Base-by-base conservation (phyloP, 2,797 vertebrate genomes). In the Molothrus aeneus region DNA sequence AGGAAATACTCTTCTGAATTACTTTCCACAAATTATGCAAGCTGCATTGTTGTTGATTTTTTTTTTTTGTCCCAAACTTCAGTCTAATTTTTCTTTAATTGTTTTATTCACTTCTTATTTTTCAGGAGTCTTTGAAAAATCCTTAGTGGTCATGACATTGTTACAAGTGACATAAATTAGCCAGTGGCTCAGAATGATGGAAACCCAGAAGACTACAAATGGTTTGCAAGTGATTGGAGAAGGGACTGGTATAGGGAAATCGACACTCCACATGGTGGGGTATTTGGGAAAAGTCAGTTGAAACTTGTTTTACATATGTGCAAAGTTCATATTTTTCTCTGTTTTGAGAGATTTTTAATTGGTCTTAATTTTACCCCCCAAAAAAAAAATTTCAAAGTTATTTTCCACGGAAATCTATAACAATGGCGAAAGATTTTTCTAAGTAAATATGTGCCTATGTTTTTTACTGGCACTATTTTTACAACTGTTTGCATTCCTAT, bases 261-360 rank as follows among this genome's bases (percentile, higher is more conserved):
- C 98, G 97, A 97, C 98, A 99, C 98, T 98, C 97, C 98, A 98
- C 84, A 97, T 98, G 98, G 99, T 97, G 98, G 99, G 99, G 99
- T 99, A 98, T 99, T 99, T 99, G 99, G 99, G 99, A 99, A 99
- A 99, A 99, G 99, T 99, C 99, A 99, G 99, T 99, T 98, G 97
- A 98, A 98, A 98, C 98, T 98, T 98, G 97, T 98, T 98, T 98
- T 98, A 97, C 96, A 96, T 98, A 98, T 98, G 98, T 98, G 98
- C 99, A 99, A 99, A 99, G 98, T 98, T 98, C 97, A 75, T 95
- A 59, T 85, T 97, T 92, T 84, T 74, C 82, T 95, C 95, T 85
- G 88, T 92, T 97, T 97, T 97, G 83, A 98, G 94, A 97, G 81
- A 97, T 86, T 97, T 97, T 94, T 92, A 95, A 97, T 97, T 90